A percentile compares a stretch with the other conserved stretches of the same genome.
Evolutionary conservation across 1,140 invertebrate species (phyloP).

Genomic region (Lysiphlebus fabarum): DNA sequence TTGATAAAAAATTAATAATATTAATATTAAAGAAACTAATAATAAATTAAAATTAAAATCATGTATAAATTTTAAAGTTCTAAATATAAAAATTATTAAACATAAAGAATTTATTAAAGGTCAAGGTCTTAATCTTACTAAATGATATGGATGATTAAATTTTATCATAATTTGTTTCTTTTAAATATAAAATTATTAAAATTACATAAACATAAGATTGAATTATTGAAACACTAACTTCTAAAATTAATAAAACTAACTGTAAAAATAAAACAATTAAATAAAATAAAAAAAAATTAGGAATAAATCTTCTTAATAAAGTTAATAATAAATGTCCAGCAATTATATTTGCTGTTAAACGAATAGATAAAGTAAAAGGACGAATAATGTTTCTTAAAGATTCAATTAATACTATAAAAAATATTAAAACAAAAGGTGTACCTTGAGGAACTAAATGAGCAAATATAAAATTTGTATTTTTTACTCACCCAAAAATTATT

Average conservation of each 20-base stretch:
- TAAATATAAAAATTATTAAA: slow-evolving; percentile 48
- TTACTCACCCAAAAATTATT: slow-evolving; percentile 60
- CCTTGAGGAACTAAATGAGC: slow-evolving; percentile 61
- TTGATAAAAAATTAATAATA: slow-evolving; percentile 54
- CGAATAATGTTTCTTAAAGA: slow-evolving; percentile 63
- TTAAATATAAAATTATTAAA: slow-evolving; percentile 55
- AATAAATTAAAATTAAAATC: slow-evolving; percentile 42
- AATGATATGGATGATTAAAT: slow-evolving; percentile 52
- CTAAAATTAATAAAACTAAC: slow-evolving; percentile 55
- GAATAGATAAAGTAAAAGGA: slow-evolving; percentile 62
- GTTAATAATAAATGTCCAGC: slow-evolving; percentile 64
- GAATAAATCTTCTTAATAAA: slow-evolving; percentile 50
- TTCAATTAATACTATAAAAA: slow-evolving; percentile 65
- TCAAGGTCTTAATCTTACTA: slow-evolving; percentile 60
- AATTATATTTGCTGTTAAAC: slow-evolving; percentile 68
- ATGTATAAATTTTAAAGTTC: slow-evolving; percentile 57
- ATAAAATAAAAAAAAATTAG: slow-evolving; percentile 36
- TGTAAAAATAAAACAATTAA: slow-evolving; percentile 50
- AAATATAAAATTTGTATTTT: slow-evolving; percentile 59
- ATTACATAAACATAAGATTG: slow-evolving; percentile 59
- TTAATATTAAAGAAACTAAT: slow-evolving; percentile 38
- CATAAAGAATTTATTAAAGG: slow-evolving; percentile 52
- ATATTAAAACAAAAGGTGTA: slow-evolving; percentile 58
- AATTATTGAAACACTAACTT: slow-evolving; percentile 56
- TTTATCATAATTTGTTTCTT: slow-evolving; percentile 54